Evolutionary conservation across 2,797 vertebrate genomes (phyloP).

Genomic region (Micromesistius poutassou): DNA sequence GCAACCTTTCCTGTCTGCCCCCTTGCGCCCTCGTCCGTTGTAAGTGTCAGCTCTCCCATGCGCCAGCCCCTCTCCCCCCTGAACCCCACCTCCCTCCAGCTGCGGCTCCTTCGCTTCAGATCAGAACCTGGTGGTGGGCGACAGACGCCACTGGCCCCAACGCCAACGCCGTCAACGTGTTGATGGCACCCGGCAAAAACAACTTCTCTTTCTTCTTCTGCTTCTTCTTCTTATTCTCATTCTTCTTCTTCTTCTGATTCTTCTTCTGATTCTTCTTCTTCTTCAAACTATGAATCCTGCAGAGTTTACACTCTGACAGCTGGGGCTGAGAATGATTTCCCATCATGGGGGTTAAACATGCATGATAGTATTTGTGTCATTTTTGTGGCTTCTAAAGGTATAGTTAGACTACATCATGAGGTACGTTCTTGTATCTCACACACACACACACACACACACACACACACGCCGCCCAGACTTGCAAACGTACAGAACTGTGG

Average conservation of each 20-base stretch:
- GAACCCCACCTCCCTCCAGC: constrained; percentile 34
- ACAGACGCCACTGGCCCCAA: too few species aligned
- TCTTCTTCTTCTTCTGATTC: too few species aligned
- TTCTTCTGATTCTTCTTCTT: too few species aligned
- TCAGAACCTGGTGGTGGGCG: neutral
- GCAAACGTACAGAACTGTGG: too few species aligned
- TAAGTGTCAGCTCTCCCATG: constrained; percentile 50
- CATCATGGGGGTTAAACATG: too few species aligned
- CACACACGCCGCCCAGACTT: neutral
- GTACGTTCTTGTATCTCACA: neutral
- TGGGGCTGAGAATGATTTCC: too few species aligned
- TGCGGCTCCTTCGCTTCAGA: constrained; percentile 9
- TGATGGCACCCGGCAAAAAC: neutral
- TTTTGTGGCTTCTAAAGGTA: too few species aligned
- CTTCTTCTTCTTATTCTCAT: neutral
- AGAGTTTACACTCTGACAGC: neutral
- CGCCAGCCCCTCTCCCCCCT: constrained; percentile 21
- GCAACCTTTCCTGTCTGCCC: constrained; percentile 63
- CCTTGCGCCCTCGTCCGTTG: constrained; percentile 46
- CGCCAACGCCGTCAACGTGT: neutral
- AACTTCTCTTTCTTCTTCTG: neutral
- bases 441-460: too few species aligned
- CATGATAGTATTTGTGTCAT: too few species aligned
- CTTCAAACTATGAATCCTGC: neutral
- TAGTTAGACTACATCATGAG: neutral